A percentile compares a stretch with the other conserved stretches of the same genome.
Evolutionary conservation across 2,113 vertebrate species (phyloP).

Genomic region (Anarhynchus alexandrinus): DNA sequence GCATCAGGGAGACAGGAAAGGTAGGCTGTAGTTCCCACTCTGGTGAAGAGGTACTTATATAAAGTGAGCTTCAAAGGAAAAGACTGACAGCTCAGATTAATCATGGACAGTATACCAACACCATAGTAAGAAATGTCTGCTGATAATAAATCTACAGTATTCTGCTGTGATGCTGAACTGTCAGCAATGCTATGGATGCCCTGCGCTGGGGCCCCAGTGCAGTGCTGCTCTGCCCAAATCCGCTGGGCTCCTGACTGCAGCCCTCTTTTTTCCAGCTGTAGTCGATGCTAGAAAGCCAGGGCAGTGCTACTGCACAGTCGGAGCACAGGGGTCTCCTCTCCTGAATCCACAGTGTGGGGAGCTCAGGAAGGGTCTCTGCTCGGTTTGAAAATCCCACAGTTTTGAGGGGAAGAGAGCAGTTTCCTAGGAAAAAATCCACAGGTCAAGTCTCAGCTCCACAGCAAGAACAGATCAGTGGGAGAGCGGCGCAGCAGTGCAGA

Average conservation of each 20-base stretch:
- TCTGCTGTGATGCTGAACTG: not conserved
- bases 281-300: accelerated
- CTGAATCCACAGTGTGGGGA: not conserved
- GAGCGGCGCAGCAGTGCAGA: not conserved
- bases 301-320: not conserved
- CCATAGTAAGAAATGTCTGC: not conserved
- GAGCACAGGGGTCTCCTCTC: not conserved
- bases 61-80: not conserved
- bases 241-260: not conserved
- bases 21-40: not conserved
- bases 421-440: not conserved
- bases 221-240: accelerated
- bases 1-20: not conserved
- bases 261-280: not conserved
- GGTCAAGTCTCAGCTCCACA: not conserved
- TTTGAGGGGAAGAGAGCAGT: not conserved
- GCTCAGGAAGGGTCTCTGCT: not conserved
- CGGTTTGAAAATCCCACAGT: not conserved
- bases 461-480: not conserved
- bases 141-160: not conserved
- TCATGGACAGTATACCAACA: not conserved
- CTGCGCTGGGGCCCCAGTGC: accelerated
- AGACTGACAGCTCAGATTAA: not conserved
- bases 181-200: not conserved
- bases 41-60: not conserved